phyloP scores from a whole-genome alignment of 2,113 vertebrate species.

The Mastomys natalensis region DNA sequence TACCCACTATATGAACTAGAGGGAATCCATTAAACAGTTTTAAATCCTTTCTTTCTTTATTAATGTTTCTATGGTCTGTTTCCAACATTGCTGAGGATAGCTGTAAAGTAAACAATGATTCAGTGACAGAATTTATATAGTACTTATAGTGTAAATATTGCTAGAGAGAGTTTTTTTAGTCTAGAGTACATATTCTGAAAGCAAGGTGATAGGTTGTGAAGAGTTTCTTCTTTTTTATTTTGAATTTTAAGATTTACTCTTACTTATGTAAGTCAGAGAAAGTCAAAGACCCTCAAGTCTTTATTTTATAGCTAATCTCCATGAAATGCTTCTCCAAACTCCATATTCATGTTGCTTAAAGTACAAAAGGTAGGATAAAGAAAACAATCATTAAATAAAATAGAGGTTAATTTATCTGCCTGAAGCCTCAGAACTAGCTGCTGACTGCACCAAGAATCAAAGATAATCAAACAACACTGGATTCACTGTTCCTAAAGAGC shows the following conservation, averaged over 20 bases:
- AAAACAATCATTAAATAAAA: constrained; percentile 46
- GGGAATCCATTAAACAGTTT: neutral
- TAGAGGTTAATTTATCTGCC: neutral
- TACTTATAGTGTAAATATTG: neutral
- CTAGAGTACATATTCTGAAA: neutral
- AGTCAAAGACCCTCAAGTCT: constrained; percentile 3
- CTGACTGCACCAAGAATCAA: neutral
- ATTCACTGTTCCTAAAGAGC: neutral
- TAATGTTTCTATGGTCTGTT: constrained; percentile 14
- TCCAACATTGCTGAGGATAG: neutral
- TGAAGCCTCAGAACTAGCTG: neutral
- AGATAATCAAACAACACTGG: neutral
- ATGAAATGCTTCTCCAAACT: neutral
- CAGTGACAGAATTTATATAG: neutral
- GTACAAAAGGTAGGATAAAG: neutral
- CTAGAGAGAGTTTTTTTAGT: neutral
- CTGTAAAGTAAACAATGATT: constrained; percentile 5
- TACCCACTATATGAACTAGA: neutral
- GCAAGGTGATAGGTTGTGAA: neutral
- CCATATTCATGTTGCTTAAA: constrained; percentile 21
- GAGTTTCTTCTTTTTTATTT: neutral
- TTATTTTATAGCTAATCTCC: constrained; percentile 38
- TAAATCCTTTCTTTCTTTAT: constrained; percentile 7
- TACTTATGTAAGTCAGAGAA: neutral
- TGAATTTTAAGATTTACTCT: neutral